phyloP scores from a whole-genome alignment of 1,140 invertebrate species.

The Trichogramma pretiosum region DNA sequence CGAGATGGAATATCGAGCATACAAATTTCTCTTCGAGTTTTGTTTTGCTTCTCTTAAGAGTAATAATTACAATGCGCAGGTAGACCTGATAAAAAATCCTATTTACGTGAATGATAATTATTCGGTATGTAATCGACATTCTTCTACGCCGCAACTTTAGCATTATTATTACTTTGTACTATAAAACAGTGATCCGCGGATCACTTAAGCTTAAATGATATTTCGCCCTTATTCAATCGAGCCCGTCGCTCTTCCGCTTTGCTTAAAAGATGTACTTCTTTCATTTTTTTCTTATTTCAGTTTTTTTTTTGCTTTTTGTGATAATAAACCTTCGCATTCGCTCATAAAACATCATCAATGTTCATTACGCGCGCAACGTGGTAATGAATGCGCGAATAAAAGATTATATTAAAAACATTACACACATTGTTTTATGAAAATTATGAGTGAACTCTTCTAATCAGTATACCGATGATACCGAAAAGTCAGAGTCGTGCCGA shows the following conservation, averaged over 20 bases:
- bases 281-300: neutral
- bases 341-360: slow-evolving; percentile 22
- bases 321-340: slow-evolving; percentile 14
- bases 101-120: slow-evolving; percentile 19
- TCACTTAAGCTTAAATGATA: slow-evolving; percentile 27
- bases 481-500: neutral
- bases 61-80: slow-evolving; percentile 24
- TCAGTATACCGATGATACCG: slow-evolving; percentile 3
- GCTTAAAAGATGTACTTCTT: no score
- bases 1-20: slow-evolving; percentile 10
- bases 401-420: slow-evolving; percentile 7
- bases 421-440: slow-evolving; percentile 12
- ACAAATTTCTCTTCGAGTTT: slow-evolving; percentile 13
- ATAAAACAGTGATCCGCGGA: slow-evolving; percentile 31
- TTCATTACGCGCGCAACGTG: slow-evolving; percentile 12
- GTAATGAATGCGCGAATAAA: neutral
- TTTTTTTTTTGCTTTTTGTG: slow-evolving; percentile 3
- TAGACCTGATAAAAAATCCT: no score
- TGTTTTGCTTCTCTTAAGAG: slow-evolving; percentile 6
- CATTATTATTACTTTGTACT: slow-evolving; percentile 44
- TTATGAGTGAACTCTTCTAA: slow-evolving; percentile 7
- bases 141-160: no score
- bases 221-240: no score
- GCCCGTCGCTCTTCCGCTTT: slow-evolving; percentile 22
- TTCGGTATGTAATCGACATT: slow-evolving; percentile 13